A percentile compares a stretch with the other conserved stretches of the same genome.
Evolutionary conservation across 2,797 vertebrate genomes (phyloP).

Genomic region (Glossophaga mutica): DNA sequence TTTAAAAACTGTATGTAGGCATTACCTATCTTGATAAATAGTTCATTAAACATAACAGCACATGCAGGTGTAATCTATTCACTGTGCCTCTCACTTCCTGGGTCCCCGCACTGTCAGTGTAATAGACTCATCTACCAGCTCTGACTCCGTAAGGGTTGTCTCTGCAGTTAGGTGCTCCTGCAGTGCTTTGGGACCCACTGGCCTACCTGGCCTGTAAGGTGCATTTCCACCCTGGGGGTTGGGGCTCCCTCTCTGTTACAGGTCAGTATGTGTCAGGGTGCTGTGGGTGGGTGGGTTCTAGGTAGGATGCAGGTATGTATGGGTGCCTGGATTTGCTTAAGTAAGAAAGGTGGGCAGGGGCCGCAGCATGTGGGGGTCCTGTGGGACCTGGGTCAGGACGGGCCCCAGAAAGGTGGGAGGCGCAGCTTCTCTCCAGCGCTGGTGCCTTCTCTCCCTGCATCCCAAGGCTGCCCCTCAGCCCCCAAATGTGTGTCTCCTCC

Average conservation of each 20-base stretch:
- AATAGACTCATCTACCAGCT: neutral
- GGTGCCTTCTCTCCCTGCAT: too few relatives aligned
- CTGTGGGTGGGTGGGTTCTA: too few relatives aligned
- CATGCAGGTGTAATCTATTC: neutral
- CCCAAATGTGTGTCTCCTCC: neutral
- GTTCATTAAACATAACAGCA: neutral
- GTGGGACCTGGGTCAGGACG: neutral
- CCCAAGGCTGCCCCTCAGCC: neutral
- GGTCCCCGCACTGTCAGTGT: neutral
- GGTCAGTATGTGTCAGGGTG: neutral
- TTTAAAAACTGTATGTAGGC: neutral
- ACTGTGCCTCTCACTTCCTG: neutral
- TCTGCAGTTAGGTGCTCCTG: neutral
- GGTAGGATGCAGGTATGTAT: neutral
- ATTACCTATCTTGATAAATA: neutral
- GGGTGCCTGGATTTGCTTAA: neutral
- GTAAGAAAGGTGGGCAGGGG: neutral
- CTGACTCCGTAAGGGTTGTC: neutral
- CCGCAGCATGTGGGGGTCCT: neutral
- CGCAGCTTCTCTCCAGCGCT: neutral
- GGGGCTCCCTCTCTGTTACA: neutral
- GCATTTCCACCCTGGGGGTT: neutral
- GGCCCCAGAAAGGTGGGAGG: neutral
- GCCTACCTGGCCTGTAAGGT: neutral
- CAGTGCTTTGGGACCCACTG: neutral